Evolutionary conservation across 2,888 invertebrate species (phyloP).

Genomic region (Hypomecis punctinalis): DNA sequence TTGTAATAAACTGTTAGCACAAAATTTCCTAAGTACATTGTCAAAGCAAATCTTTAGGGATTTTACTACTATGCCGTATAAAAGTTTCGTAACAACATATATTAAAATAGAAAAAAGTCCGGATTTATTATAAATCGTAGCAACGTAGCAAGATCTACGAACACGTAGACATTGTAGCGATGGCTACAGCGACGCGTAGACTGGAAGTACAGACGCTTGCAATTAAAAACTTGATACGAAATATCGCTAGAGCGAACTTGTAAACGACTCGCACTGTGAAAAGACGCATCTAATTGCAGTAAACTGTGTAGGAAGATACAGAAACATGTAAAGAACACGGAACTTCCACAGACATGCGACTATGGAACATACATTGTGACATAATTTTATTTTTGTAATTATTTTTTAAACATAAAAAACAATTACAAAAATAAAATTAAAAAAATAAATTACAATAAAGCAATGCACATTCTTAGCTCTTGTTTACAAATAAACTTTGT

Average conservation of each 20-base stretch:
- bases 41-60: no score
- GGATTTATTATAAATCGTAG: conserved; percentile 6
- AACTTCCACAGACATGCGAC: not conserved
- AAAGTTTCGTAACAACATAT: no score
- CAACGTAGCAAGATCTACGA: conserved; percentile 38
- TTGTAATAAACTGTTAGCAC: no score
- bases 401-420: no score
- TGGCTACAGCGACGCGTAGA: conserved; percentile 39
- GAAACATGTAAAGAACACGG: conserved; percentile 7
- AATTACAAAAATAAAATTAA: no score
- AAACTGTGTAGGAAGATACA: conserved; percentile 39
- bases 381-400: no score
- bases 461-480: no score
- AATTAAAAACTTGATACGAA: conserved; percentile 67
- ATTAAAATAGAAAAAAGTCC: no score
- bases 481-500: no score
- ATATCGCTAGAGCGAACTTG: conserved; percentile 59
- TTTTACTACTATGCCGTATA: no score
- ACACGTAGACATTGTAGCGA: conserved; percentile 24
- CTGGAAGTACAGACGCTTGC: conserved; percentile 47
- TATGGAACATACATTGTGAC: not conserved
- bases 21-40: no score
- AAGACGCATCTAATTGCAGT: conserved; percentile 60
- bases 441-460: no score
- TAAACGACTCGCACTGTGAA: conserved; percentile 61